A percentile compares a stretch with the other conserved stretches of the same genome.
These are phyloP conservation scores for Drosophila burlai DNA, from an alignment of 1,140 invertebrate genomes.

Conservation along the genomic window DNA sequence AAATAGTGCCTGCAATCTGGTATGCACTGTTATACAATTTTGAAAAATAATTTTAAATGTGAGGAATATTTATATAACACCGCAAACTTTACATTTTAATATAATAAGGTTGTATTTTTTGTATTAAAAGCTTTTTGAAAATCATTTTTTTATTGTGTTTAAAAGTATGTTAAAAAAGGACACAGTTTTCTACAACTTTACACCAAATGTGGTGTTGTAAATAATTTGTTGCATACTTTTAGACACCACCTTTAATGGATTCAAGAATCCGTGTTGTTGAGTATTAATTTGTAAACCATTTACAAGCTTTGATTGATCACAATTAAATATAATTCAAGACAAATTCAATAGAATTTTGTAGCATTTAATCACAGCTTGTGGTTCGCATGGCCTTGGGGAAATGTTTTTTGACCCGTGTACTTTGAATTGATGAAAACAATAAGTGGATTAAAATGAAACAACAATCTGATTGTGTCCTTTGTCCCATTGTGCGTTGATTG, in stretches of 20 bases:
- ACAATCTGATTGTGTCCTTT: conserved; percentile 44
- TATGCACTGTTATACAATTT: neutral
- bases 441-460: conserved; percentile 53
- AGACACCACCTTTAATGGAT: neutral
- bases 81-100: neutral
- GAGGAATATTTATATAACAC: neutral
- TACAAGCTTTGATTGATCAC: neutral
- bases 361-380: neutral
- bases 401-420: conserved; percentile 3
- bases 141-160: neutral
- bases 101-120: neutral
- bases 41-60: neutral
- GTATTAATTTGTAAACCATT: neutral
- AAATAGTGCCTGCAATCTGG: too few relatives aligned
- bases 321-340: neutral
- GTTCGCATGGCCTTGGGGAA: neutral
- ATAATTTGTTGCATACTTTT: neutral
- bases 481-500: conserved; percentile 62
- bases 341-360: neutral
- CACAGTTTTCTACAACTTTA: too few relatives aligned
- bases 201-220: neutral
- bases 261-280: neutral
- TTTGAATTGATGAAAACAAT: conserved; percentile 19
- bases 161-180: neutral
- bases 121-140: too few relatives aligned